Conservation (phyloP, 2,113 vertebrate species). For the Ginglymostoma cirratum region DNA sequence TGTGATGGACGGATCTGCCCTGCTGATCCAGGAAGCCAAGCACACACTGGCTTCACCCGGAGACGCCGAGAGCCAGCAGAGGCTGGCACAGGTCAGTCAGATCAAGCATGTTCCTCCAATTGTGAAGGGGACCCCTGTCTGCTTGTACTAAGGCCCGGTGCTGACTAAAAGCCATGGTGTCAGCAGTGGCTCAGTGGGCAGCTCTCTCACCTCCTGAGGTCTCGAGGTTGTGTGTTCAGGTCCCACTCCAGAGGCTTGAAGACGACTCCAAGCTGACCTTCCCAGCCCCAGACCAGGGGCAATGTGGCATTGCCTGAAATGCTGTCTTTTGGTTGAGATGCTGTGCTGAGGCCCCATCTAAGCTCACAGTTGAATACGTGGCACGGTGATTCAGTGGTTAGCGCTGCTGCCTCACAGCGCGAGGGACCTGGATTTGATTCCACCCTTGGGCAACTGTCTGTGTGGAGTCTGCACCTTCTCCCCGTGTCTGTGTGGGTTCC, state of each 20-base stretch:
- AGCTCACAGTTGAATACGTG: too few relatives aligned
- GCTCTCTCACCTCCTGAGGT: neutral
- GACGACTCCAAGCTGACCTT: neutral
- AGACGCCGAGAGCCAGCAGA: constrained; percentile 92
- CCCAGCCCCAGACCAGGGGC: too few relatives aligned
- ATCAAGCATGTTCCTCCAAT: neutral
- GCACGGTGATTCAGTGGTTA: too few relatives aligned
- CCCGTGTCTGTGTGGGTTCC: too few relatives aligned
- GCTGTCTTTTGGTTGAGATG: too few relatives aligned
- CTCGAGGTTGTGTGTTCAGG: neutral
- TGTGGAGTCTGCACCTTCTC: too few relatives aligned
- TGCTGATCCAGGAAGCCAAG: constrained; percentile 94
- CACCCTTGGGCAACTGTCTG: too few relatives aligned
- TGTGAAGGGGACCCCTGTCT: neutral
- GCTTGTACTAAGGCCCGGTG: neutral
- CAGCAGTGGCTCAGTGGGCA: neutral
- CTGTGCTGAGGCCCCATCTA: too few relatives aligned
- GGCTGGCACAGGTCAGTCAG: constrained; percentile 81
- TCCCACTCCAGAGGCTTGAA: neutral
- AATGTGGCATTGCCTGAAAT: too few relatives aligned
- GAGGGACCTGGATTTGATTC: too few relatives aligned
- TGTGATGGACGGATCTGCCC: constrained; percentile 94
- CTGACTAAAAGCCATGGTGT: neutral
- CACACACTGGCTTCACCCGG: constrained; percentile 86
- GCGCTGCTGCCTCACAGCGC: too few relatives aligned